Evolutionary conservation across 2,797 vertebrate species (phyloP).

Genomic region (Vultur gryphus): DNA sequence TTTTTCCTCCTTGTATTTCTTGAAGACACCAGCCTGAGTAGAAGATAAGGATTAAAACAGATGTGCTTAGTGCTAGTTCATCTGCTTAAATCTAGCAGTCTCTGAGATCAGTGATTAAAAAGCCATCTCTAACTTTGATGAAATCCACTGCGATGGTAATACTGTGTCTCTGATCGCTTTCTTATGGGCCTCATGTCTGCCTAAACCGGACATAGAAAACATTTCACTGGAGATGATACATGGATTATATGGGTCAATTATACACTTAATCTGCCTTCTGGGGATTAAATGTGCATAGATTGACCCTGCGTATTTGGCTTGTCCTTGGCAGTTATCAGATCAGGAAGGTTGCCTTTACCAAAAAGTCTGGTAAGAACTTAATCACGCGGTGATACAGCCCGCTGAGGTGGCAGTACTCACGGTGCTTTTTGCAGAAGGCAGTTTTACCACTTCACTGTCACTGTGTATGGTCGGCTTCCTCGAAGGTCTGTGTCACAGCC

Average conservation of each 20-base stretch:
- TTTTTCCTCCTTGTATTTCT: constrained; percentile 82
- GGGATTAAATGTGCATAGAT: constrained; percentile 93
- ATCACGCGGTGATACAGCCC: constrained; percentile 67
- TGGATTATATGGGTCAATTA: constrained; percentile 99
- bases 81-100: constrained; percentile 86
- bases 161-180: constrained; percentile 68
- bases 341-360: constrained; percentile 85
- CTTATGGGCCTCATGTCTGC: constrained; percentile 70
- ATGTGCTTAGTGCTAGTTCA: constrained; percentile 91
- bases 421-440: constrained; percentile 57
- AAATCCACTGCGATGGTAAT: constrained; percentile 85
- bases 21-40: constrained; percentile 86
- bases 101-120: constrained; percentile 96
- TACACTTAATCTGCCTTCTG: constrained; percentile 97
- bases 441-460: constrained; percentile 84
- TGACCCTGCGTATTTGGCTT: constrained; percentile 92
- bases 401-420: constrained; percentile 45
- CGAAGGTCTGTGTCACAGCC: constrained; percentile 25
- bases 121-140: constrained; percentile 86
- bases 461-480: constrained; percentile 31
- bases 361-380: constrained; percentile 82
- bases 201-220: constrained; percentile 74
- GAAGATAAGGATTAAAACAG: constrained; percentile 94
- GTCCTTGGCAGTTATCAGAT: constrained; percentile 95
- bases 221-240: constrained; percentile 85